phyloP scores from a whole-genome alignment of 2,113 vertebrate genomes.

The Oryctolagus cuniculus region DNA sequence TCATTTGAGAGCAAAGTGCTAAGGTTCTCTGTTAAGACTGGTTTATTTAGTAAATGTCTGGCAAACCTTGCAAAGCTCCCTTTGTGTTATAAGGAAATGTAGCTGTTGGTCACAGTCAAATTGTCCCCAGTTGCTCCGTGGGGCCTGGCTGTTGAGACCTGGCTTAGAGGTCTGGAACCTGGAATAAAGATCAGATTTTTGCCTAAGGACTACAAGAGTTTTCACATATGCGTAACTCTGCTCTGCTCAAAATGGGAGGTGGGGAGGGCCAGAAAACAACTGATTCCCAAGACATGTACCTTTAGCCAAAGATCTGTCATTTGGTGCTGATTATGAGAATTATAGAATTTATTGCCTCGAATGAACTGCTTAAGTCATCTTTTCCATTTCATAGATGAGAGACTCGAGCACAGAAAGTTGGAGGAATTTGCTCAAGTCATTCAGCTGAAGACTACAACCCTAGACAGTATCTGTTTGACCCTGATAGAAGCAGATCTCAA shows the following conservation, averaged over 20 bases:
- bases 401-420: neutral
- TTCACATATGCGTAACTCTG: constrained; percentile 31
- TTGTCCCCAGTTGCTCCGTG: neutral
- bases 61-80: neutral
- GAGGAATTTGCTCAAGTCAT: constrained; percentile 1
- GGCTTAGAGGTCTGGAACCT: neutral
- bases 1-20: neutral
- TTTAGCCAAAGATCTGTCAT: constrained; percentile 69
- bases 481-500: neutral
- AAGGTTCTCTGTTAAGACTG: neutral
- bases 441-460: neutral
- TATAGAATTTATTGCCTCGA: constrained; percentile 60
- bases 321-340: constrained; percentile 60
- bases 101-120: constrained; percentile 29
- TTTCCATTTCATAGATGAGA: constrained; percentile 66
- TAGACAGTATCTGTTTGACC: neutral
- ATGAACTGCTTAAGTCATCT: constrained; percentile 64
- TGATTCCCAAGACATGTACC: constrained; percentile 62
- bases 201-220: neutral
- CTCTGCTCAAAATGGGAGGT: neutral
- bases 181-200: neutral
- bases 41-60: neutral
- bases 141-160: neutral
- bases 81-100: constrained; percentile 48
- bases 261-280: neutral